Conservation (phyloP, 2,113 vertebrate species). For the Morone chrysops region DNA sequence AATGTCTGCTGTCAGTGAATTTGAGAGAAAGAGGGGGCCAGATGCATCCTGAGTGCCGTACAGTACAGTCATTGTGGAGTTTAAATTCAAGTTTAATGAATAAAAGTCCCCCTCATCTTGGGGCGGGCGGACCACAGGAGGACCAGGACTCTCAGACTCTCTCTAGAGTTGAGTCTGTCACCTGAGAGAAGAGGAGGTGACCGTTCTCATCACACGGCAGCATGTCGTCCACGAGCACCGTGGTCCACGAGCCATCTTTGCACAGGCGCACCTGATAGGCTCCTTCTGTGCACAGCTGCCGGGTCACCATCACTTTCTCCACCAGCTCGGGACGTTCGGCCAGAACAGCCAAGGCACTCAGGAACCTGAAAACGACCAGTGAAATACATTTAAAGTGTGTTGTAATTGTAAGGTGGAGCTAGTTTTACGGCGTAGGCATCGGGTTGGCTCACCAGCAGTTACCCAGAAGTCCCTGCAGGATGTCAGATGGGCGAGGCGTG, state of each 20-base stretch:
- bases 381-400: no score
- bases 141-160: no score
- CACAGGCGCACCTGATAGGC: slow-evolving; percentile 97
- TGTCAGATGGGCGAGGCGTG: slow-evolving; percentile 59
- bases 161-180: slow-evolving; percentile 50
- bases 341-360: slow-evolving; percentile 93
- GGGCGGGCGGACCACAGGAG: no score
- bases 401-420: no score
- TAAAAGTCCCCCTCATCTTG: background rate
- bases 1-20: no score
- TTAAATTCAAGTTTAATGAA: background rate
- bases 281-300: slow-evolving; percentile 89
- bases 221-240: slow-evolving; percentile 96
- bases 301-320: slow-evolving; percentile 95
- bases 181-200: slow-evolving; percentile 97
- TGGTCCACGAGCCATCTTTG: slow-evolving; percentile 95
- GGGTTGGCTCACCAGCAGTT: slow-evolving; percentile 72
- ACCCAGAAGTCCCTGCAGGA: slow-evolving; percentile 75
- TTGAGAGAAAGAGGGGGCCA: no score
- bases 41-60: no score
- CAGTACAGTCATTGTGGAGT: background rate
- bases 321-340: slow-evolving; percentile 94
- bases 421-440: no score
- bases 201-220: slow-evolving; percentile 94
- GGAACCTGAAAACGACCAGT: slow-evolving; percentile 85